phyloP scores from a whole-genome alignment of 2,113 vertebrate genomes.

The Podiceps cristatus region DNA sequence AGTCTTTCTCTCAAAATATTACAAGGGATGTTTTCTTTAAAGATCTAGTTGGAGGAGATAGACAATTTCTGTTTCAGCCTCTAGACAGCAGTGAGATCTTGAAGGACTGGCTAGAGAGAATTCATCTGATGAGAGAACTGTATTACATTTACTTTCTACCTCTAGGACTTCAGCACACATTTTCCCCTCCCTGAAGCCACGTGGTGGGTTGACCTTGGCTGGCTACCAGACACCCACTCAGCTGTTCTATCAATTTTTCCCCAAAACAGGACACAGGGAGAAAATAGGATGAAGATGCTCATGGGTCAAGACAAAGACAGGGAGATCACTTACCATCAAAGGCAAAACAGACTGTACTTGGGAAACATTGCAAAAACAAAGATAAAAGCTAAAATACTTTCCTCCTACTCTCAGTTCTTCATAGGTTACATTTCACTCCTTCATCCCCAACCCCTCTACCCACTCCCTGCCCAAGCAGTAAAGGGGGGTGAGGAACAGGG shows the following conservation, averaged over 20 bases:
- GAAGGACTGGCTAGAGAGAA: not conserved
- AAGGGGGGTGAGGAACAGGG: too few relatives aligned
- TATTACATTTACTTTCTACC: not conserved
- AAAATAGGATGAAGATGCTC: not conserved
- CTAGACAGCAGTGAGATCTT: not conserved
- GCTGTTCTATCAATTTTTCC: not conserved
- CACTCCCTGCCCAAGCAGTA: too few relatives aligned
- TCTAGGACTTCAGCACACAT: not conserved
- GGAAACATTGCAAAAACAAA: not conserved
- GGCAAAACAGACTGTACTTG: not conserved
- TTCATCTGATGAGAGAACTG: not conserved
- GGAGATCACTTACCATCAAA: not conserved
- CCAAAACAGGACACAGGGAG: not conserved
- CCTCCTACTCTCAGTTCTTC: not conserved
- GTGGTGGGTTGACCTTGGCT: not conserved
- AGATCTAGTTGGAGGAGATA: not conserved
- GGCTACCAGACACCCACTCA: not conserved
- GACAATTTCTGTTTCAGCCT: not conserved
- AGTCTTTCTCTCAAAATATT: not conserved
- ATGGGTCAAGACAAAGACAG: not conserved
- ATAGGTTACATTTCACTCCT: not conserved
- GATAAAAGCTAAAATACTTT: not conserved
- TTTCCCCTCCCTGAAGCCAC: not conserved
- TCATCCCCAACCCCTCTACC: not conserved
- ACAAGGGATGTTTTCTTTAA: not conserved